These are phyloP conservation scores for Tichodroma muraria DNA, from an alignment of 2,113 vertebrate species.

Conservation along the genomic window DNA sequence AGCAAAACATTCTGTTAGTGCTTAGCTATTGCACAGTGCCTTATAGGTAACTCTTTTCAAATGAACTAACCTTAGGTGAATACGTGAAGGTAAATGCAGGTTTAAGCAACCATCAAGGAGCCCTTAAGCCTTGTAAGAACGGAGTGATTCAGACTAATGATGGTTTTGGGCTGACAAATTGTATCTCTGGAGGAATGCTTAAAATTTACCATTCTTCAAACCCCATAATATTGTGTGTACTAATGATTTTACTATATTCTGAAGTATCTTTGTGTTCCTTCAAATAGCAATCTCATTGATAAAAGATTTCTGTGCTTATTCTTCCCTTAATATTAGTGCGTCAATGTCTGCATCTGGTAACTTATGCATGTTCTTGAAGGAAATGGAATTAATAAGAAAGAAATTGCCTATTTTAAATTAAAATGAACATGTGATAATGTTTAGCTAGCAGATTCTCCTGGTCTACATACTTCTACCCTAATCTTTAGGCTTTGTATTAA, in stretches of 20 bases:
- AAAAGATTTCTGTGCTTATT: not conserved
- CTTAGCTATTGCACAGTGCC: not conserved
- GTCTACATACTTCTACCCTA: slow-evolving; percentile 52
- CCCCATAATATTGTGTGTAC: not conserved
- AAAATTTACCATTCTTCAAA: not conserved
- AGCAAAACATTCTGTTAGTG: not conserved
- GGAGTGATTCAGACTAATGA: not conserved
- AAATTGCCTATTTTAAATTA: slow-evolving; percentile 67
- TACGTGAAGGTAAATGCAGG: not conserved
- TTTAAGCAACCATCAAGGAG: not conserved
- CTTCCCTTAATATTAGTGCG: not conserved
- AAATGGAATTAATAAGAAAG: slow-evolving; percentile 65
- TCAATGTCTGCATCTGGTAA: not conserved
- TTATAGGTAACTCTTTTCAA: not conserved
- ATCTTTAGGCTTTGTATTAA: slow-evolving; percentile 57
- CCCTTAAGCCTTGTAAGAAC: not conserved
- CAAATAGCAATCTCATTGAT: not conserved
- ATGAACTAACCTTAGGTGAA: not conserved
- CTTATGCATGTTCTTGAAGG: not conserved
- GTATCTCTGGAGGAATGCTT: not conserved
- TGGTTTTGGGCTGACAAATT: not conserved
- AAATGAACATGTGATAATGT: slow-evolving; percentile 50
- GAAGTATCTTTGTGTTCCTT: not conserved
- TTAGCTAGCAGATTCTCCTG: slow-evolving; percentile 54
- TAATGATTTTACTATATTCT: not conserved